Evolutionary conservation across 2,797 vertebrate genomes (phyloP).

Genomic region (Neosilurus hyrtlii): DNA sequence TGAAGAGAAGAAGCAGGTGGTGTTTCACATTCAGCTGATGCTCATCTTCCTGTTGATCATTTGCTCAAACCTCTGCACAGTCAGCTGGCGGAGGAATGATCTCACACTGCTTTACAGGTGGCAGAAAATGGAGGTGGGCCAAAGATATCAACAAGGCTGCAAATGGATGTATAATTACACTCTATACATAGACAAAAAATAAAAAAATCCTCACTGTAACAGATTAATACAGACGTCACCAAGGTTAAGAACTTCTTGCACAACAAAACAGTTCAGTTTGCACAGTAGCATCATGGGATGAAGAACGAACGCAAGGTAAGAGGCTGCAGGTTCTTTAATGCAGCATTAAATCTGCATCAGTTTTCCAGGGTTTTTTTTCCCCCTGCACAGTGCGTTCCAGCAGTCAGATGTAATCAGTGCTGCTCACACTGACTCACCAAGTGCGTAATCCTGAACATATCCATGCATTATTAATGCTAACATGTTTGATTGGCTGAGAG

Average conservation of each 20-base stretch:
- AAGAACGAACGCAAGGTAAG: background rate
- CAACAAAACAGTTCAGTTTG: background rate
- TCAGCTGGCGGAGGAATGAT: slow-evolving; percentile 23
- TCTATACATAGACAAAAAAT: background rate
- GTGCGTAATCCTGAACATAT: slow-evolving; percentile 59
- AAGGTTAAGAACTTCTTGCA: background rate
- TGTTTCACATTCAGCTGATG: slow-evolving; percentile 10
- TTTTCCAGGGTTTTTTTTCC: slow-evolving; percentile 21
- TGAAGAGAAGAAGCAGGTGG: slow-evolving; percentile 7
- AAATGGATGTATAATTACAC: background rate
- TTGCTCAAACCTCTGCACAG: slow-evolving; percentile 10
- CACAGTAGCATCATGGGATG: too few relatives aligned
- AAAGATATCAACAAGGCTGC: background rate
- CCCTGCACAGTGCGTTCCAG: slow-evolving; percentile 49
- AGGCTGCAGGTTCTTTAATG: background rate
- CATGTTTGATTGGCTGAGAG: slow-evolving; percentile 45
- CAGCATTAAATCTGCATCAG: slow-evolving; percentile 3
- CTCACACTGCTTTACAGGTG: slow-evolving; percentile 13
- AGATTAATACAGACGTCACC: background rate
- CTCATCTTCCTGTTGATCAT: slow-evolving; percentile 22
- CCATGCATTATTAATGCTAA: slow-evolving; percentile 71
- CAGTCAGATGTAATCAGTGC: slow-evolving; percentile 65
- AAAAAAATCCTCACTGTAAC: background rate
- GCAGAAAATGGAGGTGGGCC: slow-evolving; percentile 1
- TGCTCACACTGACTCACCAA: slow-evolving; percentile 62